Conservation (phyloP, 2,888 invertebrate species). For the Hydrotaea cyrtoneurina region DNA sequence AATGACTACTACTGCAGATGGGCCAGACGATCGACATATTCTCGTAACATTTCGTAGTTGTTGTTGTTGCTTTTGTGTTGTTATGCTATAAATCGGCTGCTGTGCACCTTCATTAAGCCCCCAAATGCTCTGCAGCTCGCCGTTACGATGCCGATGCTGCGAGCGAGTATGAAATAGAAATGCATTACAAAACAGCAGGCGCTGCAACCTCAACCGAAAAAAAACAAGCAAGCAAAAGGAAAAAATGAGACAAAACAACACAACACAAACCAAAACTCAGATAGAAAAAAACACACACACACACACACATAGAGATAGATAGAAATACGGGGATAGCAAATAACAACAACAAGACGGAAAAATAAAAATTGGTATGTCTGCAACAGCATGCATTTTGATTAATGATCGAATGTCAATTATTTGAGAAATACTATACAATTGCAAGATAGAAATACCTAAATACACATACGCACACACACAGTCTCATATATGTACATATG, state of each 20-base stretch:
- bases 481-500: constrained; percentile 9
- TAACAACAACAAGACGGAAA: constrained; percentile 68
- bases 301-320: background rate
- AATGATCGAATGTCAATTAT: constrained; percentile 81
- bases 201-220: constrained; percentile 46
- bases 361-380: constrained; percentile 63
- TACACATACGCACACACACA: too few relatives aligned
- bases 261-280: constrained; percentile 39
- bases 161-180: constrained; percentile 44
- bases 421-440: constrained; percentile 72
- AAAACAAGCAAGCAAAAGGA: constrained; percentile 38
- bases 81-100: constrained; percentile 56
- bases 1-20: constrained; percentile 58
- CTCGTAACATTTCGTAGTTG: constrained; percentile 36
- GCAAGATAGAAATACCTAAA: constrained; percentile 59
- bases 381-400: constrained; percentile 79
- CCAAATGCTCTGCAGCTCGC: constrained; percentile 57
- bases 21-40: constrained; percentile 12
- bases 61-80: constrained; percentile 14
- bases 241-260: background rate
- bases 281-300: constrained; percentile 50
- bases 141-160: background rate
- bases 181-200: constrained; percentile 65
- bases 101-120: constrained; percentile 66
- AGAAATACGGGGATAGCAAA: constrained; percentile 66